These are phyloP conservation scores for Pterocles burchelli DNA, from an alignment of 2,113 vertebrate species.

Conservation along the genomic window DNA sequence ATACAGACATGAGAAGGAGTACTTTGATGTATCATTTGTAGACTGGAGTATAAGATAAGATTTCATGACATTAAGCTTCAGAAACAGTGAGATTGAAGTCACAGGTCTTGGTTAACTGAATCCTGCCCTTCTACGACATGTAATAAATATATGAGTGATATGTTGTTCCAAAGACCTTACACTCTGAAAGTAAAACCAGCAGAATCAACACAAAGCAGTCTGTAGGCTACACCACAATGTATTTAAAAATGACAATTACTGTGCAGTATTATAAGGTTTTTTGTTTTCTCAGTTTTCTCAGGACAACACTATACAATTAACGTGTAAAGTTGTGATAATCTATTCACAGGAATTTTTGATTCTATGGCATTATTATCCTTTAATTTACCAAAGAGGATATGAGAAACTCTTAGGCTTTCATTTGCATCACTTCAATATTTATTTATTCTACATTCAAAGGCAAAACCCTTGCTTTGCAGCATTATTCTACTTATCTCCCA, in stretches of 20 bases:
- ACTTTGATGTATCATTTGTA: not conserved
- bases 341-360: not conserved
- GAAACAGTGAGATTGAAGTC: not conserved
- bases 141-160: not conserved
- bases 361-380: not conserved
- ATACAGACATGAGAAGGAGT: not conserved
- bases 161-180: not conserved
- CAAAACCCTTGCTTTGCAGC: not conserved
- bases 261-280: not conserved
- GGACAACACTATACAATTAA: not conserved
- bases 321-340: not conserved
- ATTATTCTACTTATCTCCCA: not conserved
- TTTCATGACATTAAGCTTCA: constrained; percentile 5
- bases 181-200: not conserved
- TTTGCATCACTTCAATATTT: not conserved
- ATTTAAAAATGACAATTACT: not conserved
- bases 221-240: not conserved
- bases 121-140: not conserved
- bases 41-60: not conserved
- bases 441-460: not conserved
- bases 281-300: not conserved
- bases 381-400: not conserved
- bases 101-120: not conserved
- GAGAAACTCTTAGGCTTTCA: not conserved
- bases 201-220: not conserved